Base-by-base conservation (phyloP, 2,888 invertebrate species). In the Spialia ferax region DNA sequence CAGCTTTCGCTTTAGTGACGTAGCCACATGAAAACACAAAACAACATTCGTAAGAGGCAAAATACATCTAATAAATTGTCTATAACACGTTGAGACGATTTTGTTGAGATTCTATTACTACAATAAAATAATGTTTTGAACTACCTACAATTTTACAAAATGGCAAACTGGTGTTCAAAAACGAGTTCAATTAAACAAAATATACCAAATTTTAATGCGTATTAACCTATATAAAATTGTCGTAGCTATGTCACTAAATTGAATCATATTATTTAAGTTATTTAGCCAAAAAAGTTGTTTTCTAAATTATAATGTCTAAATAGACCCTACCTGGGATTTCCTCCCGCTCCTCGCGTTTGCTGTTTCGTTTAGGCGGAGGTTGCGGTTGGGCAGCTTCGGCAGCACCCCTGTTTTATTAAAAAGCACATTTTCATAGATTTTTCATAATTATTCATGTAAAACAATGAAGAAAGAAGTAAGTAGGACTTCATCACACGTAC, bases 361-460 rank as follows among this genome's bases (percentile, higher is more conserved):
- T 92, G 81, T 91, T 93, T 66, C 95, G 94, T 85, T 95, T 95
- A 55, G 95, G 95, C 75, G 95, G 95, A 64, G 95, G 95, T 78
- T 94, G 94, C 15, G 93, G 94, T 70, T 94, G 95, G 64, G 95
- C 94, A 55, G 94, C 95, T 80, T 95, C 95, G 61, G 95, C 95
- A 62, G 93, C 84, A 82, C 89, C 98, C 97, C 76, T 85, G 64
- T 10, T 45, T 32, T 1, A 18, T 18, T 23, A 13, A 6, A 48
- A 64, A 23, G n/a, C n/a, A 54, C 3, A 13, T 10, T 22, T 50
- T 2, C 15, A n/a, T n/a, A 29, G 6, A 42, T 42, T 42, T n/a
- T 42, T 15, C n/a, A 15, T n/a, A 15, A 15, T 42, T 15, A 42
- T 15, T 7, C 4, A 5, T 15, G n/a, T 42, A 15, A 18, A 42